Percentiles rank a stretch among this genome's conserved stretches.
These are phyloP conservation scores for Eurystomus glaucurus DNA, from an alignment of 2,797 vertebrate species.

Conservation along the genomic window DNA sequence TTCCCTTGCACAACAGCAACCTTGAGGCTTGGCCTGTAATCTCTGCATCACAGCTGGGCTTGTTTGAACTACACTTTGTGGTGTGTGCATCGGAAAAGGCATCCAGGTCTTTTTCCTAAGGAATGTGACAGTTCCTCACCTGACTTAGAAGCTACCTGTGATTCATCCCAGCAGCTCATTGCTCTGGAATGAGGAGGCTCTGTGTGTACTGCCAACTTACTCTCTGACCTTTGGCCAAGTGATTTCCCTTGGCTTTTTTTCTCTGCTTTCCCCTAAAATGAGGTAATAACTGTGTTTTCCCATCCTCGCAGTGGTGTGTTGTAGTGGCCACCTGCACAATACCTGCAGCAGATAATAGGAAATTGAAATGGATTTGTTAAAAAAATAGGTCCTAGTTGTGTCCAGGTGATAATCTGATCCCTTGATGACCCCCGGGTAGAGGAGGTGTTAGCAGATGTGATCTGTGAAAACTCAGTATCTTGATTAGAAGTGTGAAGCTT, in stretches of 20 bases:
- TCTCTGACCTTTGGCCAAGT: background rate
- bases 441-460: background rate
- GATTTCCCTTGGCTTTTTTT: background rate
- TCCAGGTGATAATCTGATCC: background rate
- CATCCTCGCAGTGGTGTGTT: accelerated
- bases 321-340: background rate
- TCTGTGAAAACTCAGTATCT: background rate
- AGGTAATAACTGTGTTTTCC: background rate
- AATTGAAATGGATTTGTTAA: background rate
- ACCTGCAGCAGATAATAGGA: background rate
- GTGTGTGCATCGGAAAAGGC: accelerated
- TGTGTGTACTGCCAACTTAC: background rate
- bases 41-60: accelerated
- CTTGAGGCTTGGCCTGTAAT: background rate
- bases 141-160: background rate
- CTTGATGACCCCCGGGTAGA: background rate
- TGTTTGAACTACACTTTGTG: accelerated
- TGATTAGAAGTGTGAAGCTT: background rate
- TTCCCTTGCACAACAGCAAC: background rate
- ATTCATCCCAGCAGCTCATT: background rate
- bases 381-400: background rate
- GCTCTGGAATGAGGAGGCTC: background rate
- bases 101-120: background rate
- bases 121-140: background rate
- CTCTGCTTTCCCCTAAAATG: background rate